A percentile compares a stretch with the other conserved stretches of the same genome.
Conservation (phyloP, 2,797 vertebrate genomes). For the Eupleurogrammus muticus region DNA sequence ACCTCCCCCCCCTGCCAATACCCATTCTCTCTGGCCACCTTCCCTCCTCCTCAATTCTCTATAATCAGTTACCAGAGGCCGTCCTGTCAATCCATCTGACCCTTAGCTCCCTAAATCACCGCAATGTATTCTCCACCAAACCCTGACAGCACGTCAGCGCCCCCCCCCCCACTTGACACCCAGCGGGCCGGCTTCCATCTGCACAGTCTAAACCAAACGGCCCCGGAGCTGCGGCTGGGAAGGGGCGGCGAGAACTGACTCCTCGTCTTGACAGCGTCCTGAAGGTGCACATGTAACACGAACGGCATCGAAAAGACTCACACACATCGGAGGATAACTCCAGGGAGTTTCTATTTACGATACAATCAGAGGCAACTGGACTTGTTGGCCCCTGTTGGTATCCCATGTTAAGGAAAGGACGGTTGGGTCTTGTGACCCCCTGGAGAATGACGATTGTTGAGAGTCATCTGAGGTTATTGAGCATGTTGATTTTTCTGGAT, state of each 20-base stretch:
- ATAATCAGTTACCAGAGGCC: constrained; percentile 64
- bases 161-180: constrained; percentile 72
- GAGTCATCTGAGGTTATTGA: no score
- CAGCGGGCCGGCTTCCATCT: constrained; percentile 70
- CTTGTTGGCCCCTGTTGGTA: no score
- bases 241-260: background rate
- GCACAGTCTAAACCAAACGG: constrained; percentile 77
- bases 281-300: constrained; percentile 35
- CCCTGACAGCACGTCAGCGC: constrained; percentile 67
- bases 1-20: constrained; percentile 50
- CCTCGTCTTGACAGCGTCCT: constrained; percentile 56
- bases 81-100: constrained; percentile 74
- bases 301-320: constrained; percentile 32
- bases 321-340: constrained; percentile 31
- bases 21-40: constrained; percentile 19
- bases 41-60: constrained; percentile 53
- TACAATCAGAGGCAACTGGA: no score
- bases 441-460: no score
- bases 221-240: constrained; percentile 46
- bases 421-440: no score
- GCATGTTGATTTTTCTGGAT: no score
- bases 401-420: no score
- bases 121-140: constrained; percentile 75
- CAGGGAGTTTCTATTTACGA: constrained; percentile 22
- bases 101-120: constrained; percentile 78